Evolutionary conservation across 2,888 invertebrate genomes (phyloP), one percentile per base, ranked within the genome.

Genomic region (Tetramorium bicarinatum): DNA sequence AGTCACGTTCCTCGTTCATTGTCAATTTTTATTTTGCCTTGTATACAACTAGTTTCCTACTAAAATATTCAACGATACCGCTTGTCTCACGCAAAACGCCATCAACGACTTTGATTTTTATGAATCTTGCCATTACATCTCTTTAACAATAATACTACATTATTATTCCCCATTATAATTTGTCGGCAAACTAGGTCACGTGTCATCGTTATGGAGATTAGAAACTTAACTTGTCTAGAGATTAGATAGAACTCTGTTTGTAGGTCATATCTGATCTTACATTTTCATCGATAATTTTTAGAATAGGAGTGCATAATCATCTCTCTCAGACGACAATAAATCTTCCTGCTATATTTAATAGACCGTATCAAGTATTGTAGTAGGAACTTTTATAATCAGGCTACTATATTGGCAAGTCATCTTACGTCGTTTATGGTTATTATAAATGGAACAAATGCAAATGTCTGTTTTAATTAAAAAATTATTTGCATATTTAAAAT

Each of bases 361-460:
- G 84, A 82, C 84, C 87, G 87, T 82, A 59, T 87, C 83, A 79
- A 18, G 41, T 79, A 86, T 82, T 87, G 80, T 83, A 75, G 84
- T 80, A 81, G 52, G 4, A 47, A 38, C 7, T 56, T 56, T 80
- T 87, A 56, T 11, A 64, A 83, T 74, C 67, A 34, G 29, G 59
- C 59, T 64, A 67, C 56, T 72, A 82, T 72, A 82, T 13, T 11
- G 29, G 18, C 75, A 56, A 62, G 81, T 83, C 75, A 82, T 49
- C 64, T 25, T 9, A 2, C 7, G 29, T 0, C 56, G 61, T 49
- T 54, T 18, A 8, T 21, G 7, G 25, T 81, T 44, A 41, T n/a
- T 29, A 11, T 49, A n/a, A 34, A 59, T 29, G 34, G 8, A 8
- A 29, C 18, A 34, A 18, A 61, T 13, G 15, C 38, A 25, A 34